phyloP scores from a whole-genome alignment of 2,113 vertebrate species.

The Dicentrarchus labrax region DNA sequence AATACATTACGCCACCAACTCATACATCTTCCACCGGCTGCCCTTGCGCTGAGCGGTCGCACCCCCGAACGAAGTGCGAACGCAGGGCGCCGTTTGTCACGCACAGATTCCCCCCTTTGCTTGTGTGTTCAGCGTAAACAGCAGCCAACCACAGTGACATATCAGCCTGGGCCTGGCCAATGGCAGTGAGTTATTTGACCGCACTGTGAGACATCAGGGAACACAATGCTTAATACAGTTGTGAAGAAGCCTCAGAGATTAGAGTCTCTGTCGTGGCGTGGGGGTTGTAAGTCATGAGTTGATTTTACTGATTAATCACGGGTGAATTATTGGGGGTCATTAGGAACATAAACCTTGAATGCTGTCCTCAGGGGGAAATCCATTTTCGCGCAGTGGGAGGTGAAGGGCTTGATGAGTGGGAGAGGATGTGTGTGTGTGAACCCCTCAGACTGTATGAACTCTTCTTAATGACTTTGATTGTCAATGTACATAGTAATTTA shows the following conservation, averaged over 20 bases:
- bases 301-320: constrained; percentile 66
- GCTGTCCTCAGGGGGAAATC: constrained; percentile 50
- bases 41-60: constrained; percentile 8
- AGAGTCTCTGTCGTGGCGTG: neutral
- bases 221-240: constrained; percentile 17
- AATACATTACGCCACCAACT: constrained; percentile 67
- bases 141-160: constrained; percentile 15
- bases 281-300: constrained; percentile 55
- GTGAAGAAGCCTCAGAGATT: constrained; percentile 24
- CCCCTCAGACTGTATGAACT: neutral
- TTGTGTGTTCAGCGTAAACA: constrained; percentile 4
- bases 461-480: constrained; percentile 31
- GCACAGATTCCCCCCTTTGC: neutral
- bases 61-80: constrained; percentile 29
- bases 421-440: neutral
- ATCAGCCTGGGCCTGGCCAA: neutral
- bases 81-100: constrained; percentile 32
- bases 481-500: constrained; percentile 34
- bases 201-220: neutral
- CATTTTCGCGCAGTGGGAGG: constrained; percentile 47
- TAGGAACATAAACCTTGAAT: constrained; percentile 65
- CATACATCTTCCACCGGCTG: constrained; percentile 59
- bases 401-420: constrained; percentile 37
- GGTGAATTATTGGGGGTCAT: constrained; percentile 67
- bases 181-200: constrained; percentile 26